Conservation (phyloP, 1,140 invertebrate species). For the Contarinia nasturtii region DNA sequence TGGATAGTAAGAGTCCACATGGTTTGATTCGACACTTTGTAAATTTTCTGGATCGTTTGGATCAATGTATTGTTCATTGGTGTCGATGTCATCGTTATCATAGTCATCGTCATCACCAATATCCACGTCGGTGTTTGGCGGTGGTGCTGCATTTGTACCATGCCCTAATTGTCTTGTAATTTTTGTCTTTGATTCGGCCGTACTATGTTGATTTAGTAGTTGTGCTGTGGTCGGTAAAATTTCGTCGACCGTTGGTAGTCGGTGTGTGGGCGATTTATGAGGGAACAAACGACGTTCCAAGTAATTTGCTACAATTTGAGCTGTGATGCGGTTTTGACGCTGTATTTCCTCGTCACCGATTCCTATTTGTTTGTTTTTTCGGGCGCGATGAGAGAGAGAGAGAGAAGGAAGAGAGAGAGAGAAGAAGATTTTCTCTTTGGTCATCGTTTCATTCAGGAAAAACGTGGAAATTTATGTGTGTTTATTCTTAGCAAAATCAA, state of each 20-base stretch:
- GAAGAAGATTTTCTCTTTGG: too few species aligned
- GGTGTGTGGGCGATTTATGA: conserved; percentile 25
- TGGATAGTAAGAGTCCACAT: conserved; percentile 8
- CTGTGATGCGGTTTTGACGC: conserved; percentile 47
- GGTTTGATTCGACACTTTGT: conserved; percentile 43
- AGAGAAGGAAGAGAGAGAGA: too few species aligned
- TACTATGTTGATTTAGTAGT: conserved; percentile 1
- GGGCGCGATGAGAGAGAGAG: too few species aligned
- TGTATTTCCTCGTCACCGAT: conserved; percentile 27
- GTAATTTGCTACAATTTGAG: conserved; percentile 47
- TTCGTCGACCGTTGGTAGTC: conserved; percentile 34
- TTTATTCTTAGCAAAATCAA: too few species aligned
- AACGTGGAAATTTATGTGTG: too few species aligned
- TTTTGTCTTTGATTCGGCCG: conserved; percentile 12
- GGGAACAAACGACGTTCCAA: conserved; percentile 40
- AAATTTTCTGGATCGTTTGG: conserved; percentile 24
- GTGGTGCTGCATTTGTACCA: conserved; percentile 6
- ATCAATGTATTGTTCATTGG: conserved; percentile 4
- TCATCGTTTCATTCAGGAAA: too few species aligned
- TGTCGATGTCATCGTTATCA: neutral
- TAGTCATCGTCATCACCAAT: conserved; percentile 10
- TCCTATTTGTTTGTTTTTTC: too few species aligned
- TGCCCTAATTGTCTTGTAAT: conserved; percentile 7
- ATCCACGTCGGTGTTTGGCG: conserved; percentile 9
- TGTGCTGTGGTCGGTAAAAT: conserved; percentile 29